A percentile compares a stretch with the other conserved stretches of the same genome.
Evolutionary conservation across 2,113 vertebrate genomes (phyloP).

Genomic region (Tringa solitaria): DNA sequence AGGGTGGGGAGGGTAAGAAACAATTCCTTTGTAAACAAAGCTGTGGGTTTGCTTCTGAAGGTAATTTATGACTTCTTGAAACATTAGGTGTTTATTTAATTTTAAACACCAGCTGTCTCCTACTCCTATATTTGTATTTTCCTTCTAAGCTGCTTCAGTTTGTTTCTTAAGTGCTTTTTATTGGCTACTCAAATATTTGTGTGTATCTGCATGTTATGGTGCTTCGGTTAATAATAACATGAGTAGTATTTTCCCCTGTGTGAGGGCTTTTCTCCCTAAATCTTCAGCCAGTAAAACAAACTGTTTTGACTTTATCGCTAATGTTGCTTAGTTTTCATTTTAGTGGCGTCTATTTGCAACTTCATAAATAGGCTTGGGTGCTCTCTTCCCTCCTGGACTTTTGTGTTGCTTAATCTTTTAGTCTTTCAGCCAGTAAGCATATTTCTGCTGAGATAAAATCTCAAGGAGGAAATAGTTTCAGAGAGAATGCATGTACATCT

Average conservation of each 20-base stretch:
- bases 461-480: slow-evolving; percentile 35
- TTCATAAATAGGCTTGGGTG: neutral
- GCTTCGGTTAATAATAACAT: slow-evolving; percentile 19
- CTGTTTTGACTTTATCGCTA: neutral
- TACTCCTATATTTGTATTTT: neutral
- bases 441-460: slow-evolving; percentile 44
- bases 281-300: neutral
- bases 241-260: slow-evolving; percentile 24
- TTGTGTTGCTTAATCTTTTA: slow-evolving; percentile 17
- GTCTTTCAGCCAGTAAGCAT: neutral
- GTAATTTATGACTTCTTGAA: neutral
- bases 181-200: slow-evolving; percentile 32
- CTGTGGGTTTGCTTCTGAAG: neutral
- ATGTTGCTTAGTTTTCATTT: neutral
- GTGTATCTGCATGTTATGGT: neutral
- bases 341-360: neutral
- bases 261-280: slow-evolving; percentile 10
- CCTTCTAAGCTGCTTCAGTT: neutral
- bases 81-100: neutral
- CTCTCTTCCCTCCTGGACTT: neutral
- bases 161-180: neutral
- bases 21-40: neutral
- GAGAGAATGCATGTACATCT: neutral
- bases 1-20: neutral
- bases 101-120: neutral